Conservation (phyloP, 2,797 vertebrate genomes). For the Dendrocincla tyrannina region DNA sequence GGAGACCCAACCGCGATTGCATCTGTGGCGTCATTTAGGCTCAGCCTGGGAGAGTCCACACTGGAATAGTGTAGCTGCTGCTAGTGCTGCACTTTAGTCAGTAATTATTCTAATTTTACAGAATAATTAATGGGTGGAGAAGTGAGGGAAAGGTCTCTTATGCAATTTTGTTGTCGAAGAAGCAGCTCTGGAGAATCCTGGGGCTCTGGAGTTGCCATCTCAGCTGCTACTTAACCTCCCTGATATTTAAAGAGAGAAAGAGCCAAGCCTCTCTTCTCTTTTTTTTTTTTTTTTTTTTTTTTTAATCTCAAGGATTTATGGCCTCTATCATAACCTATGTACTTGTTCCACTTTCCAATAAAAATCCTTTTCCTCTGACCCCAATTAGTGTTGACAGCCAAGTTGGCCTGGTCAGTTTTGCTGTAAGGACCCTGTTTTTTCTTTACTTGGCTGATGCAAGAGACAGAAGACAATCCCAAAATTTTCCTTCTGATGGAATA, state of each 20-base stretch:
- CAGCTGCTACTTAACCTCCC: background rate
- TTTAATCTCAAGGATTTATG: slow-evolving; percentile 8
- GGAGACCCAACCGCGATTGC: background rate
- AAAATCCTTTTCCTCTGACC: background rate
- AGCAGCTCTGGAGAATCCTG: background rate
- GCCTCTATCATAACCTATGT: background rate
- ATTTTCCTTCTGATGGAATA: background rate
- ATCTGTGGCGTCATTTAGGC: background rate
- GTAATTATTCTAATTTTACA: background rate
- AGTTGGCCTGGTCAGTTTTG: background rate
- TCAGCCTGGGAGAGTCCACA: background rate
- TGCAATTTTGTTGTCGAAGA: background rate
- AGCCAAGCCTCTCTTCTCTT: background rate
- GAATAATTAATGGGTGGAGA: background rate
- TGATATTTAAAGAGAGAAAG: background rate
- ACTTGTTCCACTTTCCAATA: background rate
- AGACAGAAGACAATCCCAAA: background rate
- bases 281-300: too few relatives aligned
- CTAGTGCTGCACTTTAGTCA: background rate
- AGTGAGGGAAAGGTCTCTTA: background rate
- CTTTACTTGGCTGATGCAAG: background rate
- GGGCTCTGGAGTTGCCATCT: background rate
- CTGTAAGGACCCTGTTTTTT: background rate
- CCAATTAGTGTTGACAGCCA: background rate
- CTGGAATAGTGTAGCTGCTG: background rate